phyloP scores from a whole-genome alignment of 1,140 invertebrate genomes.

The Drosophila ironensis region DNA sequence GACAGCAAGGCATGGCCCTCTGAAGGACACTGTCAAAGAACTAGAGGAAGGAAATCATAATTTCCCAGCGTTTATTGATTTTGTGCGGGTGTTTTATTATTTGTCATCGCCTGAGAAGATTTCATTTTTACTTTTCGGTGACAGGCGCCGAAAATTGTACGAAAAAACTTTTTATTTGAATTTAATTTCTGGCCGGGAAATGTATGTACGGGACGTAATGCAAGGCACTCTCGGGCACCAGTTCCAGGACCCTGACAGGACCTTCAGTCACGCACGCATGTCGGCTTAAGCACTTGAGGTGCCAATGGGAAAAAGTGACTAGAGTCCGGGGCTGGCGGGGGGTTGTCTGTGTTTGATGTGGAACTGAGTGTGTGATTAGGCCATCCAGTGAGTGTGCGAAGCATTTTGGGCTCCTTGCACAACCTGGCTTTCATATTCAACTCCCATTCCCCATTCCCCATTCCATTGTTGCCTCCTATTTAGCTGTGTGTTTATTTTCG shows the following conservation, averaged over 20 bases:
- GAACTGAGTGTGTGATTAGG: constrained; percentile 58
- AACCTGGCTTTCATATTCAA: constrained; percentile 9
- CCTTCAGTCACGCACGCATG: constrained; percentile 32
- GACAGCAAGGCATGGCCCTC: constrained; percentile 23
- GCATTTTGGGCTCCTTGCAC: constrained; percentile 8
- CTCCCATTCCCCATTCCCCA: constrained; percentile 12
- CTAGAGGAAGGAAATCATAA: constrained; percentile 30
- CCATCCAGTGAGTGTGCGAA: constrained; percentile 19
- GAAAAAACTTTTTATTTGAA: constrained; percentile 38
- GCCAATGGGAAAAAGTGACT: constrained; percentile 48
- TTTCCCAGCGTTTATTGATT: constrained; percentile 35
- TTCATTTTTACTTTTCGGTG: constrained; percentile 13
- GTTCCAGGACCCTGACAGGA: constrained; percentile 17
- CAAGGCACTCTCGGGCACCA: constrained; percentile 26
- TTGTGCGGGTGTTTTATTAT: background rate
- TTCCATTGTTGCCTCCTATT: constrained; percentile 65
- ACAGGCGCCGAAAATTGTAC: constrained; percentile 18
- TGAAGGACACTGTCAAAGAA: constrained; percentile 39
- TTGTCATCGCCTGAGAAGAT: constrained; percentile 9
- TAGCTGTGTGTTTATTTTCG: constrained; percentile 79
- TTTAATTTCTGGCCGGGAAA: constrained; percentile 30
- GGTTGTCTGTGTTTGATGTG: constrained; percentile 66
- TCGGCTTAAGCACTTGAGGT: constrained; percentile 70
- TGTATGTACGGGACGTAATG: constrained; percentile 22
- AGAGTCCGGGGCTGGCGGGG: background rate